Evolutionary conservation across 2,113 vertebrate species (phyloP).

Genomic region (Corynorhinus townsendii): DNA sequence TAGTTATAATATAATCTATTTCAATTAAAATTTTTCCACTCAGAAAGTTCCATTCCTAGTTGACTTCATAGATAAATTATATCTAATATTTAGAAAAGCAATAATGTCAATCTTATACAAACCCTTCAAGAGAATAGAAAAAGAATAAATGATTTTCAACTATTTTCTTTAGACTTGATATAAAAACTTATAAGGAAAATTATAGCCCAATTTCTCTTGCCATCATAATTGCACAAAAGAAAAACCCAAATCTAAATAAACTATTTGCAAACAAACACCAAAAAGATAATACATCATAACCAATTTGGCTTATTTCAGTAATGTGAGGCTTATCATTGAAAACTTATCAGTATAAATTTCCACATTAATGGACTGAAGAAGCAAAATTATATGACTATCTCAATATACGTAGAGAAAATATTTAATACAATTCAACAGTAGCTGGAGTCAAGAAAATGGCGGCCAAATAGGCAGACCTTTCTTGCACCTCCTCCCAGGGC

Average conservation of each 20-base stretch:
- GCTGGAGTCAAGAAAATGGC: no score
- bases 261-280: background rate
- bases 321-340: background rate
- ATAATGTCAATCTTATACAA: background rate
- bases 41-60: background rate
- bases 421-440: background rate
- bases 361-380: background rate
- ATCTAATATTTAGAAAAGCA: background rate
- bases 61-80: background rate
- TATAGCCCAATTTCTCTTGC: background rate
- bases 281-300: background rate
- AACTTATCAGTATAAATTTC: background rate
- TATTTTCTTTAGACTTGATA: background rate
- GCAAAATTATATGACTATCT: background rate
- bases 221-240: background rate
- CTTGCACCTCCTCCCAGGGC: no score
- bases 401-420: background rate
- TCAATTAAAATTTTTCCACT: background rate
- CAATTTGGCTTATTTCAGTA: background rate
- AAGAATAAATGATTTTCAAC: background rate
- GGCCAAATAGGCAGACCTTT: no score
- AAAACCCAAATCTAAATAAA: background rate
- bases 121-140: background rate
- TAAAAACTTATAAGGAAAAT: background rate
- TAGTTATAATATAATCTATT: background rate